Conservation (phyloP, 2,888 invertebrate species). For the Cheilosia vulpina region DNA sequence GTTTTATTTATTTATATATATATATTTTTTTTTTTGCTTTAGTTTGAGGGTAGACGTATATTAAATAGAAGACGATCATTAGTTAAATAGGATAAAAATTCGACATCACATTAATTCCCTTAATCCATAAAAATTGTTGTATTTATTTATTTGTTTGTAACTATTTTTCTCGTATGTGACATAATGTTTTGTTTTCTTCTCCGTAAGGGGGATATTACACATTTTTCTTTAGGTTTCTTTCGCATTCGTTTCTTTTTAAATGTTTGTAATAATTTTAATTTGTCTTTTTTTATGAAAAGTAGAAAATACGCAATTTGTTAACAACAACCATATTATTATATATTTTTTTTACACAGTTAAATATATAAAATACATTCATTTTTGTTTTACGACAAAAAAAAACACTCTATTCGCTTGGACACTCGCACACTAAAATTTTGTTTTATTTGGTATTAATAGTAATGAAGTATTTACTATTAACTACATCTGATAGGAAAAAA, state of each 20-base stretch:
- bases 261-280: conserved; percentile 60
- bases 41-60: conserved; percentile 75
- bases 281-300: conserved; percentile 72
- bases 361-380: conserved; percentile 72
- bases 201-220: conserved; percentile 66
- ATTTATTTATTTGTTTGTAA: conserved; percentile 31
- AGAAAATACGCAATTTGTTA: conserved; percentile 75
- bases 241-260: conserved; percentile 30
- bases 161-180: conserved; percentile 37
- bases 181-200: conserved; percentile 72
- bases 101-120: conserved; percentile 75
- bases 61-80: conserved; percentile 74
- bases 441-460: conserved; percentile 55
- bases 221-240: conserved; percentile 23
- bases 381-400: conserved; percentile 50
- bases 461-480: conserved; percentile 60
- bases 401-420: conserved; percentile 70
- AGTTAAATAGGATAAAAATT: conserved; percentile 75
- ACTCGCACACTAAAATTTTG: conserved; percentile 64
- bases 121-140: conserved; percentile 68
- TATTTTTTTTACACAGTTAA: conserved; percentile 55
- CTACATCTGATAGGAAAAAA: conserved; percentile 71
- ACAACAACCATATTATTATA: conserved; percentile 70
- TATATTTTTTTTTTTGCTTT: conserved; percentile 65
- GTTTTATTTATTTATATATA: conserved; percentile 54